phyloP scores from a whole-genome alignment of 2,888 invertebrate species.

The Yponomeuta evonymella region DNA sequence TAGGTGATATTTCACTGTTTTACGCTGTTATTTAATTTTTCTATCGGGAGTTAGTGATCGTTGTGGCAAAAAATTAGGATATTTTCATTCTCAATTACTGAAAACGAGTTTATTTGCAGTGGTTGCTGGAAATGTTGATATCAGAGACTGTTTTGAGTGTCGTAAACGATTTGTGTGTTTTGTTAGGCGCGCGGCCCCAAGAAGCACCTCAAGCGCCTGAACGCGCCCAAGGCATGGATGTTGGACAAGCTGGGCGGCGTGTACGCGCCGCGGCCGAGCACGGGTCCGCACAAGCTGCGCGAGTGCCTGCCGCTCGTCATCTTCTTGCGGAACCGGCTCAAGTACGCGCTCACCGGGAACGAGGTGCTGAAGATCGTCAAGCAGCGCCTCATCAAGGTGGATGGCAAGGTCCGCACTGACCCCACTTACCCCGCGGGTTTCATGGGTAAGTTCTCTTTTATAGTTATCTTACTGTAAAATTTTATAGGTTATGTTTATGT shows the following conservation, averaged over 20 bases:
- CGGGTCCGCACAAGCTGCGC: conserved; percentile 97
- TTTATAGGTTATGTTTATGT: neutral
- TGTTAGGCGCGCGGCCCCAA: conserved; percentile 97
- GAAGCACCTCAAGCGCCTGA: conserved; percentile 99
- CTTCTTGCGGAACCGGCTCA: conserved; percentile 97
- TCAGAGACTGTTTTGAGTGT: neutral
- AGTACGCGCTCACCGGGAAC: conserved; percentile 97
- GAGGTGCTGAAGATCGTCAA: conserved; percentile 99
- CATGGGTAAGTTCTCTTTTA: conserved; percentile 88
- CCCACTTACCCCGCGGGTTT: conserved; percentile 98
- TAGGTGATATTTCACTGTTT: neutral
- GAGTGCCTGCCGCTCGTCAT: conserved; percentile 98
- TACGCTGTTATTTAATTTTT: neutral
- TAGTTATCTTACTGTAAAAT: too few relatives aligned
- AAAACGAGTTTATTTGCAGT: neutral
- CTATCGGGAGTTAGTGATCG: neutral
- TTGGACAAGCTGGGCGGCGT: conserved; percentile 99
- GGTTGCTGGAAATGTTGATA: neutral
- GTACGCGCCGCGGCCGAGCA: conserved; percentile 97
- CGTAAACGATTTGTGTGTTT: conserved; percentile 13
- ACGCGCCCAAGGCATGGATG: conserved; percentile 99
- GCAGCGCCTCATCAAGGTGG: conserved; percentile 98
- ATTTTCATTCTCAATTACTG: neutral
- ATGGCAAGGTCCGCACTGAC: conserved; percentile 98
- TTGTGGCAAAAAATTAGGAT: neutral